Percentiles rank a stretch among this genome's conserved stretches.
Conservation (phyloP, 2,113 vertebrate genomes). For the Mola mola region DNA sequence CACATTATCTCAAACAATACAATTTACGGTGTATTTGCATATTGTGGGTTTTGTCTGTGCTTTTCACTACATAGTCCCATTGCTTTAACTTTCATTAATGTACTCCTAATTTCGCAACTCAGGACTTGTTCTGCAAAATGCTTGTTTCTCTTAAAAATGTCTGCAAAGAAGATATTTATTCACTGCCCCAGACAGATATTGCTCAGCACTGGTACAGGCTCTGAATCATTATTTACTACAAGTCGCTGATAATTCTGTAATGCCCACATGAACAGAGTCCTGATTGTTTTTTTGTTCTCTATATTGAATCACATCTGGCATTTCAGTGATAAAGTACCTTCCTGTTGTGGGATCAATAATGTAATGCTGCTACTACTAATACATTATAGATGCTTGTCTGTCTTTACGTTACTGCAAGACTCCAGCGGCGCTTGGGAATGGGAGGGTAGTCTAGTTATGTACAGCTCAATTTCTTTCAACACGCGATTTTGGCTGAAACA, state of each 20-base stretch:
- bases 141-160: conserved; percentile 1
- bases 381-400: conserved; percentile 35
- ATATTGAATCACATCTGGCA: conserved; percentile 32
- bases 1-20: conserved; percentile 13
- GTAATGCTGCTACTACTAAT: conserved; percentile 25
- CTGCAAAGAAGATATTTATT: conserved; percentile 5
- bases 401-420: conserved; percentile 7
- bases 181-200: neutral
- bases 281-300: conserved; percentile 30
- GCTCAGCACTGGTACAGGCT: neutral
- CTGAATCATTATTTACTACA: conserved; percentile 27
- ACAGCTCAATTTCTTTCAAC: too few species aligned
- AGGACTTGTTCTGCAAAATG: neutral
- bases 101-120: conserved; percentile 2
- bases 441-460: too few species aligned
- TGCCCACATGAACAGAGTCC: conserved; percentile 4
- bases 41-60: neutral
- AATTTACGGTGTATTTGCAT: conserved; percentile 13
- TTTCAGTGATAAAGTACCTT: conserved; percentile 52
- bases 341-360: conserved; percentile 28
- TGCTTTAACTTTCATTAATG: neutral
- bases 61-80: neutral
- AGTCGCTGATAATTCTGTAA: conserved; percentile 25
- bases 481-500: too few species aligned
- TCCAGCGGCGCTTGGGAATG: neutral